Evolutionary conservation across 2,888 invertebrate genomes (phyloP), one percentile per base, ranked within the genome.

Genomic region (Poecilobothrus nobilitatus): DNA sequence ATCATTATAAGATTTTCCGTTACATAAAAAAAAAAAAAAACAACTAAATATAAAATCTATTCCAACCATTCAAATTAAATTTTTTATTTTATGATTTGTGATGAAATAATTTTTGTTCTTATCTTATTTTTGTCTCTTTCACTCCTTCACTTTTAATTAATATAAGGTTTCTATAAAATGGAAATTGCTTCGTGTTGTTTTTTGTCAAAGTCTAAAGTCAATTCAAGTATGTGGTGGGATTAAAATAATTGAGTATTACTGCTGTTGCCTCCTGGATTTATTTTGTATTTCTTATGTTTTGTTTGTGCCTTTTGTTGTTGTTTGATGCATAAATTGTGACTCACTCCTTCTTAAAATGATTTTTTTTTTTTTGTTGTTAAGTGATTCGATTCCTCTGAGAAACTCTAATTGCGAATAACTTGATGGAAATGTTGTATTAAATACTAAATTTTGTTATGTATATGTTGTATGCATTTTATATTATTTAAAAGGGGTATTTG

Each of bases 171-270:
- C 7, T 37, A 8, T 37, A 12, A 37, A 1, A 37, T 37, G 37
- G 37, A 10, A 37, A 18, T 18, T 18, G 18, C n/a, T n/a, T n/a
- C n/a, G n/a, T n/a, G n/a, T n/a, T n/a, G n/a, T n/a, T n/a, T n/a
- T 53, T 53, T 53, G n/a, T 53, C 15, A 53, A 53, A 53, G n/a
- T n/a, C 18, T n/a, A 53, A 53, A 53, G 27, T 53, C 53, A 53
- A 53, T 15, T 53, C 53, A 53, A 53, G 53, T 53, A 18, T 53
- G 53, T 53, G 53, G 53, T 53, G 53, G 53, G 53, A 53, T 53
- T 53, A 53, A 53, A 53, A 53, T 53, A 53, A 53, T 53, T 53
- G 53, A 53, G 2, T 53, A 53, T 18, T 53, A 18, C 18, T 53
- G 53, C 53, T 27, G 5, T 27, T 41, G 53, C 53, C 53, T 53